A percentile compares a stretch with the other conserved stretches of the same genome.
phyloP scores from a whole-genome alignment of 2,888 invertebrate genomes.

The Abrostola triplasia region DNA sequence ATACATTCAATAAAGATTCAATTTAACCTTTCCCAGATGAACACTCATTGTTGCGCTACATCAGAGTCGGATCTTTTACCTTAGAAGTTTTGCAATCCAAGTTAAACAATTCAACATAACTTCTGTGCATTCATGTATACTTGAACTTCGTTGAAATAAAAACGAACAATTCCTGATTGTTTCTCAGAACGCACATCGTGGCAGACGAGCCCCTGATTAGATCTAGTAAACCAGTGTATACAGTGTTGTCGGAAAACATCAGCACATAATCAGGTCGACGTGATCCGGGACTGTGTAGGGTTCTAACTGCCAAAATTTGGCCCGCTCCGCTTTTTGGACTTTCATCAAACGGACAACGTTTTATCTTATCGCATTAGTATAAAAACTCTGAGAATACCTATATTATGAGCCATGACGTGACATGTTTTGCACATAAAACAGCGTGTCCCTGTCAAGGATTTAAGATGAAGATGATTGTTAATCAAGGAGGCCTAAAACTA shows the following conservation, averaged over 20 bases:
- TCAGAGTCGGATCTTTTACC: neutral
- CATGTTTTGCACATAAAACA: no score
- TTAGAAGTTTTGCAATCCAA: neutral
- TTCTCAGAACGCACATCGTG: conserved; percentile 39
- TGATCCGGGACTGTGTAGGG: conserved; percentile 24
- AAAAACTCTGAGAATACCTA: neutral
- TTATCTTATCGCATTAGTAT: conserved; percentile 15
- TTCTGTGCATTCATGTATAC: conserved; percentile 2
- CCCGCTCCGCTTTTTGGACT: conserved; percentile 27
- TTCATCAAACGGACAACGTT: conserved; percentile 35
- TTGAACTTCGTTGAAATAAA: conserved; percentile 11
- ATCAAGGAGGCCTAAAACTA: no score
- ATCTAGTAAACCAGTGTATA: conserved; percentile 46
- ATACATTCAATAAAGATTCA: neutral
- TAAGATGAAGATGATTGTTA: no score
- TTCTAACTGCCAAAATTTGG: conserved; percentile 36
- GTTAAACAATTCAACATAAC: neutral
- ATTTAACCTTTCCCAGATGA: neutral
- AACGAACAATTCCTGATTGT: conserved; percentile 24
- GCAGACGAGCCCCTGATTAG: conserved; percentile 41
- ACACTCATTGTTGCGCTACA: neutral
- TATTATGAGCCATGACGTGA: no score
- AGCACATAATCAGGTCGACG: conserved; percentile 28
- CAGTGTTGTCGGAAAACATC: conserved; percentile 41
- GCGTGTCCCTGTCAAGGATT: no score